A percentile compares a stretch with the other conserved stretches of the same genome.
Evolutionary conservation across 2,888 invertebrate species (phyloP).

Genomic region (Drosophila fungiperda): DNA sequence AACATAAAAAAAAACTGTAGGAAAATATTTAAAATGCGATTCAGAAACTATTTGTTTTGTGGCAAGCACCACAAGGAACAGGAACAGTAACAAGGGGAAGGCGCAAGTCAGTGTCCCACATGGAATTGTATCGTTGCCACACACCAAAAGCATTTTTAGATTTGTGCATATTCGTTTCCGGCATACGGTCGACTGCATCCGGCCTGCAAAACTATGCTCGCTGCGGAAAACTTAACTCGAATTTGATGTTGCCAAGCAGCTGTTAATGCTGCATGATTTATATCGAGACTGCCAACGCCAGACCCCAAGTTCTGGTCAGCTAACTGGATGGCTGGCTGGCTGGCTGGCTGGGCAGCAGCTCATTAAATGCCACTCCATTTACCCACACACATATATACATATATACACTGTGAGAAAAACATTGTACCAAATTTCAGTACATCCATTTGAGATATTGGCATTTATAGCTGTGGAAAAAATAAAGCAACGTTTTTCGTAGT

Average conservation of each 20-base stretch:
- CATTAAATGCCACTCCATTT: conserved; percentile 65
- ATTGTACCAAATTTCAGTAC: neutral
- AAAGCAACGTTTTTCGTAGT: neutral
- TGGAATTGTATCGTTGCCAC: conserved; percentile 66
- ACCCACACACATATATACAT: conserved; percentile 1
- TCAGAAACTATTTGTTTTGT: conserved; percentile 75
- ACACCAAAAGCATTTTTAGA: conserved; percentile 49
- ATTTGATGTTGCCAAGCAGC: conserved; percentile 82
- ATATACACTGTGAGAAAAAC: neutral
- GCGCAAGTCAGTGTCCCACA: conserved; percentile 6
- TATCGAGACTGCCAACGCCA: conserved; percentile 53
- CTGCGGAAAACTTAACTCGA: conserved; percentile 75
- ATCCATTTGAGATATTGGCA: neutral
- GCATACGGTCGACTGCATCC: conserved; percentile 50
- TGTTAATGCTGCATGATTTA: conserved; percentile 83
- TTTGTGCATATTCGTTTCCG: conserved; percentile 58
- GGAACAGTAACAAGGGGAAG: neutral
- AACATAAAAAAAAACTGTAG: conserved; percentile 25
- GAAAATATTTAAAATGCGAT: conserved; percentile 77
- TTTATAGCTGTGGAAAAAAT: neutral
- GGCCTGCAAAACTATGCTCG: conserved; percentile 42
- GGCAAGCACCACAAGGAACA: conserved; percentile 16
- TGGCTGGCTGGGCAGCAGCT: conserved; percentile 39
- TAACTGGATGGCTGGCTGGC: neutral
- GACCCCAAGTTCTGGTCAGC: conserved; percentile 35